Evolutionary conservation across 2,888 invertebrate genomes (phyloP).

Genomic region (Tinea semifulvella): DNA sequence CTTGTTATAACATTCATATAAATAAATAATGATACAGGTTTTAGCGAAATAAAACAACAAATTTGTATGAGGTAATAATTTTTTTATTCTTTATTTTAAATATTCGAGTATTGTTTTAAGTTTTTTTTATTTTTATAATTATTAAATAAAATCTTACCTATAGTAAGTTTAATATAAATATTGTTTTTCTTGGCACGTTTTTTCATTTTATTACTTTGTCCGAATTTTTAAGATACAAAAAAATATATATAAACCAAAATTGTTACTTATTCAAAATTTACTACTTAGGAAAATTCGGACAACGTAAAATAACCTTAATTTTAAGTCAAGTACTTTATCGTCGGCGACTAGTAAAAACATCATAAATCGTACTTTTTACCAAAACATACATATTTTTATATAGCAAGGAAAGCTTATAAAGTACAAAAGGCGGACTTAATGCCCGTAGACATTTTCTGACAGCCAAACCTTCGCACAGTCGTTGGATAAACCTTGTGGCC

Average conservation of each 20-base stretch:
- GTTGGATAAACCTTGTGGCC: no score
- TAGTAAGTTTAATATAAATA: background rate
- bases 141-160: slow-evolving; percentile 4
- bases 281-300: background rate
- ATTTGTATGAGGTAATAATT: slow-evolving; percentile 4
- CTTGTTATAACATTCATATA: no score
- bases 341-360: no score
- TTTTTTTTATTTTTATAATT: slow-evolving; percentile 6
- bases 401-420: no score
- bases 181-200: slow-evolving; percentile 7
- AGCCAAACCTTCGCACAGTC: no score
- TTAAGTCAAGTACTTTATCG: no score
- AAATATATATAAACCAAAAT: background rate
- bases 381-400: no score
- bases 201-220: background rate
- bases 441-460: no score
- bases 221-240: slow-evolving; percentile 6
- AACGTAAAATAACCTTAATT: background rate
- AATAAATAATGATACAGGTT: no score
- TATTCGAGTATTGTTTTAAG: slow-evolving; percentile 4
- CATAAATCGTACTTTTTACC: no score
- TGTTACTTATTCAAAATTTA: background rate
- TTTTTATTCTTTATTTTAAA: background rate
- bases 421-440: no score
- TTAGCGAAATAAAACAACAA: background rate